phyloP scores from a whole-genome alignment of 2,113 vertebrate species.

The Gulo gulo region DNA sequence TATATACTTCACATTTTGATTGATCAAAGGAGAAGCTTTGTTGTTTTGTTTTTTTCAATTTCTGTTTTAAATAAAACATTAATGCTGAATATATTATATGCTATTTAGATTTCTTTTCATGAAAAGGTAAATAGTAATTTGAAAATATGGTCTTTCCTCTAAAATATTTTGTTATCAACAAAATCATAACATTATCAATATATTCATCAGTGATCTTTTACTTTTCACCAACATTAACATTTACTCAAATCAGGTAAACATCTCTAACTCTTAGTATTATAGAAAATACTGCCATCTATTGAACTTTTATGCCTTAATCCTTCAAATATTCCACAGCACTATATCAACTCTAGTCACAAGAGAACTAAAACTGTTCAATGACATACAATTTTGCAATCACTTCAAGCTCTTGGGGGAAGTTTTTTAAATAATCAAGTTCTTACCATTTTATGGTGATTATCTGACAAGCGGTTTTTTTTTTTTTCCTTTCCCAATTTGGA shows the following conservation, averaged over 20 bases:
- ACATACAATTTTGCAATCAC: not conserved
- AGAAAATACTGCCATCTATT: slow-evolving; percentile 2
- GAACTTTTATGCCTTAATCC: not conserved
- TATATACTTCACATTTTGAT: not conserved
- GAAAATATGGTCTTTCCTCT: not conserved
- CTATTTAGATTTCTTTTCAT: not conserved
- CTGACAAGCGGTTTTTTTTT: not conserved
- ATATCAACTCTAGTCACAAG: not conserved
- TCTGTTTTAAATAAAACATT: not conserved
- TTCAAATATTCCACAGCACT: not conserved
- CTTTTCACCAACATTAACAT: not conserved
- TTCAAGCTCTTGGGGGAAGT: not conserved
- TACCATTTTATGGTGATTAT: not conserved
- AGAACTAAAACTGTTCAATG: not conserved
- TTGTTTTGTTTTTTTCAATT: not conserved
- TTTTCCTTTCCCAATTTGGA: not conserved
- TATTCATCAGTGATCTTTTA: not conserved
- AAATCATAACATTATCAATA: not conserved
- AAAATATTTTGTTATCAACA: not conserved
- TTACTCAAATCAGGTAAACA: not conserved
- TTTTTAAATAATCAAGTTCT: not conserved
- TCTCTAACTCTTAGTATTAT: not conserved
- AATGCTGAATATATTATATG: not conserved
- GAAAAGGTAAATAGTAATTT: not conserved
- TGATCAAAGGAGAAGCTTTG: not conserved